These are phyloP conservation scores for Channa maculata DNA, from an alignment of 2,113 vertebrate species.

Conservation along the genomic window DNA sequence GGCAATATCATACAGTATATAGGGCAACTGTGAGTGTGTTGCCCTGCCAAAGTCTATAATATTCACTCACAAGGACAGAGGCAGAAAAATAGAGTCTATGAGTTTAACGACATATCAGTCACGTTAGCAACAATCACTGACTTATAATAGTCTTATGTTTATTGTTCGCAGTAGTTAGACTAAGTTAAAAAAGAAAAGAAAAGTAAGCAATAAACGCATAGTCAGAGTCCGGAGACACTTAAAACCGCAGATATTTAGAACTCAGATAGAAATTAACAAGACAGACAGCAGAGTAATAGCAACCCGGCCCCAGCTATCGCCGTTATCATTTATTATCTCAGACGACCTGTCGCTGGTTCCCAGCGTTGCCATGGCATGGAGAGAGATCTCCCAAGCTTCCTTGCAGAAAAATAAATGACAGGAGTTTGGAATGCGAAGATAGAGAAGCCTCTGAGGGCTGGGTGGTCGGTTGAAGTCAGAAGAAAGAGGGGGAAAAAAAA, in stretches of 20 bases:
- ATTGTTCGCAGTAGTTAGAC: constrained; percentile 6
- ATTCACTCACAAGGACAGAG: constrained; percentile 28
- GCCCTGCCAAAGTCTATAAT: constrained; percentile 48
- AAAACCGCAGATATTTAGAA: constrained; percentile 13
- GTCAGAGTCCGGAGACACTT: not conserved
- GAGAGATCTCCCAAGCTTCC: constrained; percentile 14
- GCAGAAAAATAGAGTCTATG: not conserved
- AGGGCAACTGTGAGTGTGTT: constrained; percentile 59
- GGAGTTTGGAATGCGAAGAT: constrained; percentile 37
- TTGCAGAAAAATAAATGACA: constrained; percentile 35
- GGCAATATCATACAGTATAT: constrained; percentile 65
- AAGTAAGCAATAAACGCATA: not conserved
- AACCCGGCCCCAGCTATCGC: constrained; percentile 33
- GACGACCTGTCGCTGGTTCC: constrained; percentile 39
- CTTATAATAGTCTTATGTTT: not conserved
- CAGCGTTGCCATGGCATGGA: not conserved
- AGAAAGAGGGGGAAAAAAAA: not conserved
- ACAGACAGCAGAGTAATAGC: constrained; percentile 36
- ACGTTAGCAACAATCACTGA: not conserved
- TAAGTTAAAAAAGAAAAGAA: not conserved
- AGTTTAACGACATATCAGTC: not conserved
- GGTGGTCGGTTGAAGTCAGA: constrained; percentile 4
- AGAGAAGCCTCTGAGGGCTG: constrained; percentile 3
- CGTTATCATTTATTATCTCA: constrained; percentile 50
- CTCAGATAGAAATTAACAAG: constrained; percentile 35